Base-by-base conservation (phyloP, 1,140 invertebrate genomes). In the Copidosoma floridanum region DNA sequence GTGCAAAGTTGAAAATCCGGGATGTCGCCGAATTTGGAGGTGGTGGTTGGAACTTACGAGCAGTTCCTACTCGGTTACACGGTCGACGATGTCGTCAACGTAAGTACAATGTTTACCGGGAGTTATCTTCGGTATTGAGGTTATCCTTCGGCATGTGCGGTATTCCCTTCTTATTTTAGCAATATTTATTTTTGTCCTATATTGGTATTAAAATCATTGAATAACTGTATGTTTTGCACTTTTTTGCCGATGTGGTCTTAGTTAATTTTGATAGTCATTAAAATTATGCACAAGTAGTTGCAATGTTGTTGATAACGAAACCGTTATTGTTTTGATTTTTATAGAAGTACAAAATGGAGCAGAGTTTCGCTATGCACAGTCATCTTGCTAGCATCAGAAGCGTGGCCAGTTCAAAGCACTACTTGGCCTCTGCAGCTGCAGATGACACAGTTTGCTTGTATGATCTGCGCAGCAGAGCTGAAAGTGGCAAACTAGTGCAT, bases 361-460 rank as follows among this genome's bases (percentile, higher is more conserved):
- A 89, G 71, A 92, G 85, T 63, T 96, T 97, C 81, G 92, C 93
- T 0, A 90, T 89, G 56, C 91, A 94, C 70, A 90, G 88, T 20
- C 95, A 98, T 74, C 81, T 84, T 63, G 87, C 87, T 6, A 91
- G 92, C 66, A 82, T 98, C 2, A 83, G 90, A 67, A 85, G 85
- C 67, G 70, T 96, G 3, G 83, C 88, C 1, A 80, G 84, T 20
- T 85, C 82, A n/a, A 86, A 84, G 21, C 85, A 88, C 68, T 90
- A 88, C 76, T 76, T 97, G 43, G 93, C 91, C 12, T 94, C 92
- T 20, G 93, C 93, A 10, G 89, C 91, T 41, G 86, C 88, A n/a
- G 95, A 98, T 82, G 95, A 97, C 81, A 87, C 87, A 44, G 88
- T 97, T 64, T 86, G 89, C 46, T 76, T 98, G 1, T 94, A 94